Evolutionary conservation across 2,888 invertebrate genomes (phyloP).

Genomic region (Agrochola macilenta): DNA sequence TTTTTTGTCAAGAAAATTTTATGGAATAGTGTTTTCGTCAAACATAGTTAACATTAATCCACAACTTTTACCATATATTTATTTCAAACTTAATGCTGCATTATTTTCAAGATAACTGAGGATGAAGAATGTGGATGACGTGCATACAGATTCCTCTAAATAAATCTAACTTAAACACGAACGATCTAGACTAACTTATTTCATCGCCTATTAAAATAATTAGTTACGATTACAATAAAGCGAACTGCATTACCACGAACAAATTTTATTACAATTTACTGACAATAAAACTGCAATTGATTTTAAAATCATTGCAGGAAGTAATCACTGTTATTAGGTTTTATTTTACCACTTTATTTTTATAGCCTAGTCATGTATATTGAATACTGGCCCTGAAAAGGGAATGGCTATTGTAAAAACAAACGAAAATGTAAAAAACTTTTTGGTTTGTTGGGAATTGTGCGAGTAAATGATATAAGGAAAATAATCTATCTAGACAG

Average conservation of each 20-base stretch:
- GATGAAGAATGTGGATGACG: too few relatives aligned
- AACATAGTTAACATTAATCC: too few relatives aligned
- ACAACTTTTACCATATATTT: too few relatives aligned
- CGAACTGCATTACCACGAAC: constrained; percentile 5
- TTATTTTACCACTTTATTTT: constrained; percentile 22
- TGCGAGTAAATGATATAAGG: constrained; percentile 1
- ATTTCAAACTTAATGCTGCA: too few relatives aligned
- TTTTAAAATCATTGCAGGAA: constrained; percentile 47
- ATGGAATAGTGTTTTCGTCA: too few relatives aligned
- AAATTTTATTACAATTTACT: neutral
- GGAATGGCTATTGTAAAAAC: constrained; percentile 41
- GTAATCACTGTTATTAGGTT: constrained; percentile 35
- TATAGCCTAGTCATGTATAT: constrained; percentile 23
- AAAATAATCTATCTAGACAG: constrained; percentile 33
- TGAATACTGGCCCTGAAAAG: constrained; percentile 52
- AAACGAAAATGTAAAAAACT: neutral
- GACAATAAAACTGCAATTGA: constrained; percentile 31
- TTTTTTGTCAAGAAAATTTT: too few relatives aligned
- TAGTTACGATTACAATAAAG: constrained; percentile 12
- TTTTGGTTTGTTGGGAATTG: constrained; percentile 15
- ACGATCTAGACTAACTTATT: neutral
- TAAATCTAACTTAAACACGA: neutral
- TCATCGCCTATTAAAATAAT: constrained; percentile 4
- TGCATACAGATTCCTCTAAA: neutral
- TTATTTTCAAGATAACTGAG: too few relatives aligned